Conservation (phyloP, 2,113 vertebrate species). For the Rallus limicola region DNA sequence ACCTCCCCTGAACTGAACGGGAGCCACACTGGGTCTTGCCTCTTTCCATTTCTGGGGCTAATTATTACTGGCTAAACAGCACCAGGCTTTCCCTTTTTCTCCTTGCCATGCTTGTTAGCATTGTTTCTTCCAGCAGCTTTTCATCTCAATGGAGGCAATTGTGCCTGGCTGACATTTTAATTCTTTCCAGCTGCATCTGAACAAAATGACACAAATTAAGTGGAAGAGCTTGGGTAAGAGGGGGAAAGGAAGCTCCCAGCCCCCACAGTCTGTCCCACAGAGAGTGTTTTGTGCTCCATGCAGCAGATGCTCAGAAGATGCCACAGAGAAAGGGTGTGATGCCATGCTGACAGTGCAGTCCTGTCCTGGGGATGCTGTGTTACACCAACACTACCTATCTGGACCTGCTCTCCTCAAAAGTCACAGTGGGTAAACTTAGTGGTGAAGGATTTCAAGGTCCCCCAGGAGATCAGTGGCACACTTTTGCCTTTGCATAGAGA, state of each 20-base stretch:
- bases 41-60: slow-evolving; percentile 12
- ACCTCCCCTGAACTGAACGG: slow-evolving; percentile 3
- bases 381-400: background rate
- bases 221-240: slow-evolving; percentile 30
- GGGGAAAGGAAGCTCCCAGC: background rate
- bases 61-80: slow-evolving; percentile 48
- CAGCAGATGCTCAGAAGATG: slow-evolving; percentile 2
- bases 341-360: rapidly evolving
- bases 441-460: background rate
- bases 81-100: slow-evolving; percentile 57
- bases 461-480: background rate
- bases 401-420: background rate
- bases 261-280: background rate
- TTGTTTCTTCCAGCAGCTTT: slow-evolving; percentile 60
- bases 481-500: background rate
- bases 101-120: slow-evolving; percentile 49
- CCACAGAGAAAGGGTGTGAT: background rate
- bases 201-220: slow-evolving; percentile 56
- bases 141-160: slow-evolving; percentile 62
- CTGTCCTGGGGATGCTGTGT: background rate
- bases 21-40: background rate
- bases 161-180: slow-evolving; percentile 69
- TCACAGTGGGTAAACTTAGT: rapidly evolving
- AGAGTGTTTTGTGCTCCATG: background rate
- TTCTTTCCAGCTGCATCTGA: slow-evolving; percentile 67